These are phyloP conservation scores for Tinamus major DNA, from an alignment of 2,797 vertebrate species.

Conservation along the genomic window DNA sequence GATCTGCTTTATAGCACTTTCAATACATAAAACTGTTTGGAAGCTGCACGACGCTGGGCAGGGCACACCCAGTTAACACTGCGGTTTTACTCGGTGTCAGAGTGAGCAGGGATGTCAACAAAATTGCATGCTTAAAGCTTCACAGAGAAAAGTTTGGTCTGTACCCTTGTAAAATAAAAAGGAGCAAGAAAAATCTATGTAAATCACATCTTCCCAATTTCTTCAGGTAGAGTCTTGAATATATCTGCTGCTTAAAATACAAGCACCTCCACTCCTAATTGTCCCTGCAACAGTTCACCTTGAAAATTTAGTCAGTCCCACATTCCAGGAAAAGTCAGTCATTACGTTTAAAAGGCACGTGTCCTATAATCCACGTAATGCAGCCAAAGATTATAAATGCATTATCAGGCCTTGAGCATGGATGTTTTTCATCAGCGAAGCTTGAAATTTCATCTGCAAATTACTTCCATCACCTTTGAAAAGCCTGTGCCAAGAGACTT, in stretches of 20 bases:
- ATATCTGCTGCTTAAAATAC: neutral
- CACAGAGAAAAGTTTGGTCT: neutral
- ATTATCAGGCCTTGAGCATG: neutral
- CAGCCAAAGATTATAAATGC: neutral
- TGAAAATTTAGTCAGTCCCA: neutral
- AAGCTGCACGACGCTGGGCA: fast-evolving
- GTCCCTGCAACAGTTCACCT: neutral
- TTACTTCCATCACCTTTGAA: neutral
- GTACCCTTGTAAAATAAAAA: neutral
- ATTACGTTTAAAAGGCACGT: neutral
- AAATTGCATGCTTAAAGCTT: neutral
- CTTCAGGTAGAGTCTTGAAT: neutral
- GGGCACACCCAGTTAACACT: fast-evolving
- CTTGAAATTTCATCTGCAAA: neutral
- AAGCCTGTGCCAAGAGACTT: neutral
- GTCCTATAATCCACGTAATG: neutral
- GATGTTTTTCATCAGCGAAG: neutral
- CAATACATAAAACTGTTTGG: neutral
- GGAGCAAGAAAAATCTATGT: neutral
- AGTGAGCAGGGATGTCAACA: neutral
- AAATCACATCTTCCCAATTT: neutral
- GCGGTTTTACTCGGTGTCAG: neutral
- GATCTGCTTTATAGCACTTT: fast-evolving
- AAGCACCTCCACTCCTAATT: neutral
- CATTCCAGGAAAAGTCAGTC: neutral